Base-by-base conservation (phyloP, 2,113 vertebrate genomes). In the Melanerpes formicivorus region DNA sequence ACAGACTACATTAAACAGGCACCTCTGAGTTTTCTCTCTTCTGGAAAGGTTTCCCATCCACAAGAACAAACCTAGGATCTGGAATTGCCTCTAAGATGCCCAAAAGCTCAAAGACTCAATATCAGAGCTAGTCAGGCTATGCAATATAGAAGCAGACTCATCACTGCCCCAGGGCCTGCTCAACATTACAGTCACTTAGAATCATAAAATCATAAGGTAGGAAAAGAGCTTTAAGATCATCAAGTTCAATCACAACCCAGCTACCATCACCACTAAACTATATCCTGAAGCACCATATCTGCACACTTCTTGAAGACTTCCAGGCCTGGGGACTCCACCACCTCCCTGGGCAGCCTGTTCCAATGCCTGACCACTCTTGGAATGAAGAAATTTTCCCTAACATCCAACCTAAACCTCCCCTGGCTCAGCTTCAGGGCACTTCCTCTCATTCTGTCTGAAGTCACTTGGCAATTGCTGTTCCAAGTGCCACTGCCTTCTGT, bases 1-100 rank as follows among this genome's bases (percentile, higher is more conserved):
- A 91, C 92, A 95, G 92, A 65, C 73, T 95, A 91, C 37, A 90
- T 91, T 93, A 88, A 95, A 93, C 37, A 86, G 80, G 73, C 65
- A 90, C n/a, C 62, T 91, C 85, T 46, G 76, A 91, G 94, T 48
- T 80, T 87, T 92, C 82, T 90, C 34, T 75, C 82, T 91, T 95
- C 90, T 84, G 84, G 89, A 90, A 95, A 96, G 60, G 56, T 29
- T 74, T 96, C 87, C 93, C 90, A 91, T 74, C 60, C 71, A 84
- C 71, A 70, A 9, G 55, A 89, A 93, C 64, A 93, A 91, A 88
- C 77, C 60, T 84, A 67, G 59, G 74, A 80, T 82, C 37, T 80
- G 78, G 46, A 87, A 76, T 56, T 76, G 75, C 40, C 60, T 86
- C 55, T 70, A 81, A 91, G 63, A 54, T 11, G 1, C 26, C 9